Evolutionary conservation across 2,888 invertebrate species (phyloP).

Genomic region (Helleia helle): DNA sequence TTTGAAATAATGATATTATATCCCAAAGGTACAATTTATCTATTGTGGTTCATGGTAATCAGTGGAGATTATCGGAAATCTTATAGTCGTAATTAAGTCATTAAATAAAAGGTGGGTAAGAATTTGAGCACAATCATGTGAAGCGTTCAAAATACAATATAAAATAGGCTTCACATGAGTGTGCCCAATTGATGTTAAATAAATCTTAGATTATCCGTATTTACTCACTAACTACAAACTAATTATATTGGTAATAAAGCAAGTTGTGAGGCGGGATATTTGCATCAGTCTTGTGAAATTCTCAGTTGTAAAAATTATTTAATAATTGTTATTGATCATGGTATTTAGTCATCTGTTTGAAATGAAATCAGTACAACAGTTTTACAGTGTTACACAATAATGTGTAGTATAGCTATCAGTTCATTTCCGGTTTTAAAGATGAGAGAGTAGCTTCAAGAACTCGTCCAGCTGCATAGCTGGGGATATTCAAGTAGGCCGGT

Average conservation of each 20-base stretch:
- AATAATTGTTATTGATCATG: slow-evolving; percentile 43
- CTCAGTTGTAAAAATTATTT: slow-evolving; percentile 67
- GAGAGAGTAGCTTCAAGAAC: slow-evolving; percentile 64
- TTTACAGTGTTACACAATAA: slow-evolving; percentile 18
- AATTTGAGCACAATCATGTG: slow-evolving; percentile 41
- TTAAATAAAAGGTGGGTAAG: slow-evolving; percentile 37
- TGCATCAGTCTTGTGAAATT: slow-evolving; percentile 75
- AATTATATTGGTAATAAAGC: slow-evolving; percentile 73
- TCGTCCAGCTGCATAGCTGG: slow-evolving; percentile 61
- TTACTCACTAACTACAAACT: slow-evolving; percentile 59
- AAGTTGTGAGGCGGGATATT: slow-evolving; percentile 75
- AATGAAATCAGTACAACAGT: slow-evolving; percentile 29
- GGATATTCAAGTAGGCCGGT: slow-evolving; percentile 67
- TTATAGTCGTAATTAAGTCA: slow-evolving; percentile 27
- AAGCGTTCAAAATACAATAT: slow-evolving; percentile 3
- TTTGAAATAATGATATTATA: slow-evolving; percentile 38
- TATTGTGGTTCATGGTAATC: slow-evolving; percentile 20
- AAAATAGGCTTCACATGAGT: slow-evolving; percentile 2
- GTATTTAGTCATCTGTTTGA: slow-evolving; percentile 67
- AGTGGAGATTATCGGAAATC: not conserved
- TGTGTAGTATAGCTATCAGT: slow-evolving; percentile 43
- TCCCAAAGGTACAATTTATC: slow-evolving; percentile 32
- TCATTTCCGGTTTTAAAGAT: slow-evolving; percentile 64
- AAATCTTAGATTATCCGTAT: slow-evolving; percentile 25
- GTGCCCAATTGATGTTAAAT: slow-evolving; percentile 4